Conservation (phyloP, 2,113 vertebrate genomes). For the Pluvianellus socialis region DNA sequence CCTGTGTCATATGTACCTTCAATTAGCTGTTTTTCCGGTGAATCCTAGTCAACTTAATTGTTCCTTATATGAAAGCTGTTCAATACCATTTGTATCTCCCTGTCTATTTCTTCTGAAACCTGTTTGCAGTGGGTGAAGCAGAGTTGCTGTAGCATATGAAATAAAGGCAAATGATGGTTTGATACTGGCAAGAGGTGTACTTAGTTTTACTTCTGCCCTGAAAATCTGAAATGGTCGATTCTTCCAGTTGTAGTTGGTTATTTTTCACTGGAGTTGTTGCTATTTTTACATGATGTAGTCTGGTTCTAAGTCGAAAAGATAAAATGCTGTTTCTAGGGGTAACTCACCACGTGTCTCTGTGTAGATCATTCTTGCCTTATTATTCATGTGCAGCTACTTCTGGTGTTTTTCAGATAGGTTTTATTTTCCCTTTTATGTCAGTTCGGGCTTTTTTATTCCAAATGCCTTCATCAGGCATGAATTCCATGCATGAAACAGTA, state of each 20-base stretch:
- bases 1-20: background rate
- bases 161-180: background rate
- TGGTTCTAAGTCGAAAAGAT: background rate
- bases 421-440: background rate
- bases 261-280: background rate
- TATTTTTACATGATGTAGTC: background rate
- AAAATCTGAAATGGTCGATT: background rate
- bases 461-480: background rate
- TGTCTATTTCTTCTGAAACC: background rate
- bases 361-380: background rate
- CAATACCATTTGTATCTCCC: background rate
- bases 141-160: background rate
- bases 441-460: background rate
- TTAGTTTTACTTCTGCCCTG: background rate
- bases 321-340: background rate
- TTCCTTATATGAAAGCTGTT: background rate
- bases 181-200: background rate
- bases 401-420: fast-evolving
- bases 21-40: background rate
- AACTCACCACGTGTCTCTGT: background rate
- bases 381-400: background rate
- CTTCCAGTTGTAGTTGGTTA: background rate
- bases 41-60: background rate
- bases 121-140: background rate
- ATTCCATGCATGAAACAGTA: background rate